These are phyloP conservation scores for Rugalucina vietnamica DNA, from an alignment of 2,888 invertebrate genomes.

Conservation along the genomic window DNA sequence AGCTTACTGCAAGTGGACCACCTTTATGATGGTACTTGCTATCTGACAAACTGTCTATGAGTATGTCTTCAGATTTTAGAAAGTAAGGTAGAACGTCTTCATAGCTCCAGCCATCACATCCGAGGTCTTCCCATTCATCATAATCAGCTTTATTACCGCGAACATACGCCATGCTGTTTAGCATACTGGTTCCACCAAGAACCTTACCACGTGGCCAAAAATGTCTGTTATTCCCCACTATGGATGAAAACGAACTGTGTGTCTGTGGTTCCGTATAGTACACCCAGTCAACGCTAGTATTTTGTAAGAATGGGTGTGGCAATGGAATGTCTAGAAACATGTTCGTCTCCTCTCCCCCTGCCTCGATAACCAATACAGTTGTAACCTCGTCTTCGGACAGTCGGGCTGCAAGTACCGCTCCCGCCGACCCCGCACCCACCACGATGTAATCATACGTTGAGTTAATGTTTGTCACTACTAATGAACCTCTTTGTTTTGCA, in stretches of 20 bases:
- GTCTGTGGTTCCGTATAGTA: conserved; percentile 84
- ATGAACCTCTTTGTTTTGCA: background rate
- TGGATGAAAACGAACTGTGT: conserved; percentile 54
- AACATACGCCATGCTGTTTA: conserved; percentile 90
- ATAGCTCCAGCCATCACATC: conserved; percentile 50
- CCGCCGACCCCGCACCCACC: background rate
- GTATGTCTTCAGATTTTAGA: conserved; percentile 52
- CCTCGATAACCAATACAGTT: background rate
- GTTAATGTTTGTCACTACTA: background rate
- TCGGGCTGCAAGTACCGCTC: background rate
- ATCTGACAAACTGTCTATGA: conserved; percentile 26
- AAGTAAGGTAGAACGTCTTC: conserved; percentile 55
- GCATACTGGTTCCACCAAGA: conserved; percentile 93
- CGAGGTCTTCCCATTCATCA: conserved; percentile 50
- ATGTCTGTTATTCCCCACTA: conserved; percentile 86
- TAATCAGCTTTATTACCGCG: conserved; percentile 33
- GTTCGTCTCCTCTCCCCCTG: background rate
- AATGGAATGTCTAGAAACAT: conserved; percentile 67
- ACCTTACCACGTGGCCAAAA: conserved; percentile 97
- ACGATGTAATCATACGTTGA: background rate
- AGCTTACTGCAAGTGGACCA: conserved; percentile 43
- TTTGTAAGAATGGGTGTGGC: conserved; percentile 81
- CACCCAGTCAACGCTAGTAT: conserved; percentile 79
- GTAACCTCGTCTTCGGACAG: background rate
- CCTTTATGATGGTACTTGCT: conserved; percentile 46